phyloP scores from a whole-genome alignment of 2,113 vertebrate genomes.

The Carlito syrichta region DNA sequence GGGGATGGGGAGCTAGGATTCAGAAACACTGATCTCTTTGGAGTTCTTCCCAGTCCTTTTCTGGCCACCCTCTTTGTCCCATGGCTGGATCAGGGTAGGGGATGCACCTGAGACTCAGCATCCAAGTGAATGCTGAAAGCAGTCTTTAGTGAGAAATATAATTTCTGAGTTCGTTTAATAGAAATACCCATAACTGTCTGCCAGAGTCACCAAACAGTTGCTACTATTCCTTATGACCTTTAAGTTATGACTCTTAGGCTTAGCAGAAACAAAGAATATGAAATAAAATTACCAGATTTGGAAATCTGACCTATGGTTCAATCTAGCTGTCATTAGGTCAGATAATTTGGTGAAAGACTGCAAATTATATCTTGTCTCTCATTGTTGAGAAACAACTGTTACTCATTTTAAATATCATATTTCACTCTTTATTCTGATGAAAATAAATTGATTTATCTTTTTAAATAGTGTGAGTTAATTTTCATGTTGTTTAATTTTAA shows the following conservation, averaged over 20 bases:
- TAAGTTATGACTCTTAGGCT: background rate
- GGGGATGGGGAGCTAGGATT: too few species aligned
- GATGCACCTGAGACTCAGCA: too few species aligned
- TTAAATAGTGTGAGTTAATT: background rate
- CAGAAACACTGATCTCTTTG: too few species aligned
- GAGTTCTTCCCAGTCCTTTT: too few species aligned
- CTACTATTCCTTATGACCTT: background rate
- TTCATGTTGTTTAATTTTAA: background rate
- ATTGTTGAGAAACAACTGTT: background rate
- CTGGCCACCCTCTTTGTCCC: too few species aligned
- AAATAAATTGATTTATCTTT: background rate
- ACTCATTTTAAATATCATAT: background rate
- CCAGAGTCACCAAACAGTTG: background rate
- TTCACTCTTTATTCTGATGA: background rate
- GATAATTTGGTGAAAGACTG: background rate
- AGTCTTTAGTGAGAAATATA: background rate
- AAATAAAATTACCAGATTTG: background rate
- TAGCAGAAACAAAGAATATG: background rate
- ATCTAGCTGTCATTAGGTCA: background rate
- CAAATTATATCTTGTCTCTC: background rate
- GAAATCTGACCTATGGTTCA: background rate
- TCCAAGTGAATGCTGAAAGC: background rate
- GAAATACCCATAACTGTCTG: background rate
- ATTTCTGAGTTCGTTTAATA: background rate
- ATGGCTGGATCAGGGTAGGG: too few species aligned